Conservation (phyloP, 2,113 vertebrate genomes). For the Hirundichthys speculiger region DNA sequence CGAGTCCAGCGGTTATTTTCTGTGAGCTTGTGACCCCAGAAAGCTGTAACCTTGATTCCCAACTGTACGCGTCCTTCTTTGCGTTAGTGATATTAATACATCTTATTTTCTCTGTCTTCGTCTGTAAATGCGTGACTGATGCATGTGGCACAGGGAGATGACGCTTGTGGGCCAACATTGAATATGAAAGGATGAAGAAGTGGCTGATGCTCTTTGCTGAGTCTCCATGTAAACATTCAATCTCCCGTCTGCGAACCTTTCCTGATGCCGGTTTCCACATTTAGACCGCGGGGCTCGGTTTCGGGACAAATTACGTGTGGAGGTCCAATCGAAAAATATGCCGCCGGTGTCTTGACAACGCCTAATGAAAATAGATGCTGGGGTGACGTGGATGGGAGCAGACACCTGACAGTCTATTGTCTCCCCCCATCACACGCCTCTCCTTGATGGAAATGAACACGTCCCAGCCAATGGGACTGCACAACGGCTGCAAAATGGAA, state of each 20-base stretch:
- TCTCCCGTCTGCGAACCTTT: conserved; percentile 22
- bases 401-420: conserved; percentile 75
- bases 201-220: conserved; percentile 20
- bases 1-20: no score
- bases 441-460: conserved; percentile 73
- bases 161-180: conserved; percentile 66
- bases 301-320: conserved; percentile 60
- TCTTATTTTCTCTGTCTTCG: conserved; percentile 55
- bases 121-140: conserved; percentile 60
- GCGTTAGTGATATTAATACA: conserved; percentile 58
- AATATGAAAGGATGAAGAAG: conserved; percentile 52
- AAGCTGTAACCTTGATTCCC: no score
- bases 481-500: conserved; percentile 72
- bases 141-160: conserved; percentile 38
- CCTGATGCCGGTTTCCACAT: conserved; percentile 35
- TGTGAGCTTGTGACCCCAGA: no score
- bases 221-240: conserved; percentile 28
- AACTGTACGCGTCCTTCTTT: no score
- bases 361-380: conserved; percentile 77
- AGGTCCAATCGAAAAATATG: conserved; percentile 58
- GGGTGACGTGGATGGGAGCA: conserved; percentile 38
- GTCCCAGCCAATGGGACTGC: conserved; percentile 62
- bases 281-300: conserved; percentile 27
- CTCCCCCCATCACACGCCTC: conserved; percentile 62
- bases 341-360: conserved; percentile 55